Conservation (phyloP, 2,113 vertebrate genomes). For the Clarias macrocephalus region DNA sequence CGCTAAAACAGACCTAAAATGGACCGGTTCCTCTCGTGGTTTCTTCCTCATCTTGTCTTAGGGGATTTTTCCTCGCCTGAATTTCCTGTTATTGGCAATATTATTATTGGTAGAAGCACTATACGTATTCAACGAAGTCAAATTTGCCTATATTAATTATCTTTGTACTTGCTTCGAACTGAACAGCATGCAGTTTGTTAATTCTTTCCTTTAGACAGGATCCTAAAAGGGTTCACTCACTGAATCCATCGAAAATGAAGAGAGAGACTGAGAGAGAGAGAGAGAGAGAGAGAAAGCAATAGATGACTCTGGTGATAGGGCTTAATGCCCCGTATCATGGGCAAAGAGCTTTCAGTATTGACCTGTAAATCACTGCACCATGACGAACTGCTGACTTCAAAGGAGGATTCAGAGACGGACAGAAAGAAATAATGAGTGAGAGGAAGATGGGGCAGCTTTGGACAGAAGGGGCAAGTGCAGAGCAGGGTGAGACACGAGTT, state of each 20-base stretch:
- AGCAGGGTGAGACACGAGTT: slow-evolving; percentile 32
- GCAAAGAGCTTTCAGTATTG: slow-evolving; percentile 54
- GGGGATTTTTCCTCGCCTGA: neutral
- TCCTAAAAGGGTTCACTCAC: slow-evolving; percentile 6
- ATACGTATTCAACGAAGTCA: neutral
- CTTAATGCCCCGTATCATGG: slow-evolving; percentile 33
- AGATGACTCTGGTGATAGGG: slow-evolving; percentile 16
- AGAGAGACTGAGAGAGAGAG: neutral
- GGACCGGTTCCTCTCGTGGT: neutral
- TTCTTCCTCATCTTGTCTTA: neutral
- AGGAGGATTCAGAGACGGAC: slow-evolving; percentile 42
- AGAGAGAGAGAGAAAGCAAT: neutral
- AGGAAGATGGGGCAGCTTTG: neutral
- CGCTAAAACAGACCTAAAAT: neutral
- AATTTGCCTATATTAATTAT: neutral
- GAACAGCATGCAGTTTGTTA: neutral
- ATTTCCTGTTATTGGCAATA: neutral
- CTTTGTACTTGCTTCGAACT: neutral
- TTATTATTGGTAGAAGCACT: neutral
- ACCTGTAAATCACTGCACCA: slow-evolving; percentile 59
- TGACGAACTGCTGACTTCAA: slow-evolving; percentile 64
- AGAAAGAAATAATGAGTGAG: slow-evolving; percentile 19
- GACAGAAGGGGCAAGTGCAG: slow-evolving; percentile 41
- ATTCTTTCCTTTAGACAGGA: neutral
- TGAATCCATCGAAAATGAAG: neutral